phyloP scores from a whole-genome alignment of 1,140 invertebrate species.

The Centruroides vittatus region DNA sequence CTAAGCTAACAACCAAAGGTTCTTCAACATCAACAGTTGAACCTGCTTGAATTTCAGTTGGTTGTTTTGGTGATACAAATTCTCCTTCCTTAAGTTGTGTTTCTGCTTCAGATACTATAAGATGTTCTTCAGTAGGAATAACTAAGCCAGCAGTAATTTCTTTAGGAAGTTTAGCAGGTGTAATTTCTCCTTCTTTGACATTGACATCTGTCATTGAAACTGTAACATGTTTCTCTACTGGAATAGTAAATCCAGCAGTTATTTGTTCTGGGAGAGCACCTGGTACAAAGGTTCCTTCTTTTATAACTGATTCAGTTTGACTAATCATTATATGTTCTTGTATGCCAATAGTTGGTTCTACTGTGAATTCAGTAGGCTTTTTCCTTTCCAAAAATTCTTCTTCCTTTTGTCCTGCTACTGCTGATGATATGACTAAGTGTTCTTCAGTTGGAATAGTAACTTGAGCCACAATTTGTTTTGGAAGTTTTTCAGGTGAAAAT shows the following conservation, averaged over 20 bases:
- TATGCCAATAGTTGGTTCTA: not conserved
- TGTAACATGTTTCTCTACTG: slow-evolving; percentile 13
- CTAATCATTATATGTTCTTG: slow-evolving; percentile 8
- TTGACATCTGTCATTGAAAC: slow-evolving; percentile 7
- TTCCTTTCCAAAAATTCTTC: not conserved
- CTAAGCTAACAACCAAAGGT: slow-evolving; percentile 7
- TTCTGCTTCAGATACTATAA: slow-evolving; percentile 14
- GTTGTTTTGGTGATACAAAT: slow-evolving; percentile 1
- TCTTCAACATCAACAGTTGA: slow-evolving; percentile 6
- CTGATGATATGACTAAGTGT: slow-evolving; percentile 3
- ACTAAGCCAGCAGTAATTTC: slow-evolving; percentile 2
- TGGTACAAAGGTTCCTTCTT: slow-evolving; percentile 9
- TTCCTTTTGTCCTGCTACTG: slow-evolving; percentile 1
- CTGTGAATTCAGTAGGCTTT: not conserved
- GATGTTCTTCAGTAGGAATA: slow-evolving; percentile 12
- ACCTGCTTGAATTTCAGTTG: slow-evolving; percentile 2
- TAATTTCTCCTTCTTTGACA: slow-evolving; percentile 11
- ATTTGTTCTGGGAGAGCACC: slow-evolving; percentile 4
- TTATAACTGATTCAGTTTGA: slow-evolving; percentile 8
- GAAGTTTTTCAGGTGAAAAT: slow-evolving; percentile 4
- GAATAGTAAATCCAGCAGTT: not conserved
- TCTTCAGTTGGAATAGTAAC: slow-evolving; percentile 2
- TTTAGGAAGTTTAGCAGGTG: slow-evolving; percentile 1
- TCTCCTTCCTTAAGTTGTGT: slow-evolving; percentile 3
- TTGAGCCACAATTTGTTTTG: not conserved